A percentile compares a stretch with the other conserved stretches of the same genome.
Conservation (phyloP, 1,140 invertebrate genomes). For the Anastrepha obliqua region DNA sequence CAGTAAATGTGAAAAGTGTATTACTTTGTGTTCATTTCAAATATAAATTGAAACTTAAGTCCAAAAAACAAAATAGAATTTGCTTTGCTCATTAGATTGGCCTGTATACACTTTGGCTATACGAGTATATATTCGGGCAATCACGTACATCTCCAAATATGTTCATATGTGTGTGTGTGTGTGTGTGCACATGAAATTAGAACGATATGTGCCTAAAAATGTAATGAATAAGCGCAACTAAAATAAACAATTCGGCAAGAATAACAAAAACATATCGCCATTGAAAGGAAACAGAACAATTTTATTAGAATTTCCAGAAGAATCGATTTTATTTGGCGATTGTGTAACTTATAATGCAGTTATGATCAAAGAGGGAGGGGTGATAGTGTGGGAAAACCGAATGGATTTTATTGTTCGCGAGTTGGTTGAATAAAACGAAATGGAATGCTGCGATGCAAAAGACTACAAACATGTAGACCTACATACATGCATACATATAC, state of each 20-base stretch:
- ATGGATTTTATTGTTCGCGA: neutral
- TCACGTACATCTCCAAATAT: neutral
- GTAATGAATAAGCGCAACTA: conserved; percentile 43
- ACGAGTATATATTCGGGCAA: neutral
- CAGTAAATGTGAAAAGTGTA: no score
- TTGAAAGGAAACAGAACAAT: conserved; percentile 35
- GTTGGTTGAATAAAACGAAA: neutral
- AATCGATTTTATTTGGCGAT: conserved; percentile 33
- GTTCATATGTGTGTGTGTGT: neutral
- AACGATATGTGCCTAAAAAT: neutral
- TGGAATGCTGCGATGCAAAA: neutral
- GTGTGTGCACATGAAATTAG: neutral
- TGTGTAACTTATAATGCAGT: neutral
- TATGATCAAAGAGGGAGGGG: neutral
- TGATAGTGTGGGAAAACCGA: neutral
- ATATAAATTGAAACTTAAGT: no score
- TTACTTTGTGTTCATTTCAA: no score
- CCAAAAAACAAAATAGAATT: no score
- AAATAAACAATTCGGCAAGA: conserved; percentile 50
- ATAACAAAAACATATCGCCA: conserved; percentile 28
- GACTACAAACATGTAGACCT: no score
- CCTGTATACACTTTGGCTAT: no score
- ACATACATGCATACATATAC: neutral
- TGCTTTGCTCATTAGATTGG: no score
- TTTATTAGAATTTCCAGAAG: conserved; percentile 35